Conservation (phyloP, 1,140 invertebrate genomes). For the Euura lappo region DNA sequence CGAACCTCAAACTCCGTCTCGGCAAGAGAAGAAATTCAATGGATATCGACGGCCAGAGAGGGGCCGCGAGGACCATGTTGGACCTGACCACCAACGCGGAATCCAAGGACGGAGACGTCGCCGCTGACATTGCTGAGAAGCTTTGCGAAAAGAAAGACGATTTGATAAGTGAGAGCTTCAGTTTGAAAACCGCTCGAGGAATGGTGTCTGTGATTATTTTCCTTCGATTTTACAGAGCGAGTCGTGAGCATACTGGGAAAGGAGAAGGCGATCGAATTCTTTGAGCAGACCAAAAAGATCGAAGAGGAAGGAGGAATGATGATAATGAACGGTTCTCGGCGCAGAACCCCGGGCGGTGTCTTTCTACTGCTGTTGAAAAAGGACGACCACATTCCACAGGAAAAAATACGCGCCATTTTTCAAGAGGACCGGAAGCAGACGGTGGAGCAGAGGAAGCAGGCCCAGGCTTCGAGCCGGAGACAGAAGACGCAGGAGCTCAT, state of each 20-base stretch:
- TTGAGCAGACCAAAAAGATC: conserved; percentile 78
- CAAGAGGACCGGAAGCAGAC: conserved; percentile 67
- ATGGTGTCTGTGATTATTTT: conserved; percentile 10
- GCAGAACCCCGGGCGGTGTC: conserved; percentile 83
- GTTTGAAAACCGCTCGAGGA: conserved; percentile 2
- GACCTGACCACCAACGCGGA: conserved; percentile 61
- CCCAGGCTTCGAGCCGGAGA: conserved; percentile 60
- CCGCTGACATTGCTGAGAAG: conserved; percentile 73
- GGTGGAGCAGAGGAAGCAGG: conserved; percentile 63
- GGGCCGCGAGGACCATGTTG: conserved; percentile 58
- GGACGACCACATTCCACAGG: conserved; percentile 71
- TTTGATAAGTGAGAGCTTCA: conserved; percentile 67
- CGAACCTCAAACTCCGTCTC: conserved; percentile 66
- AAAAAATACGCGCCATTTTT: conserved; percentile 76
- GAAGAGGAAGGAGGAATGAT: conserved; percentile 84
- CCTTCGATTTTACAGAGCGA: conserved; percentile 63
- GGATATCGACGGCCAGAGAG: conserved; percentile 58
- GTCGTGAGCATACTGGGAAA: conserved; percentile 76
- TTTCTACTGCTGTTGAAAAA: conserved; percentile 82
- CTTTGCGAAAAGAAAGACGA: conserved; percentile 73
- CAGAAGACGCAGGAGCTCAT: conserved; percentile 71
- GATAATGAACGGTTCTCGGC: conserved; percentile 80
- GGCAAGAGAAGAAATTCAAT: conserved; percentile 61
- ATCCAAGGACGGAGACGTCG: conserved; percentile 65
- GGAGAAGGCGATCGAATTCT: conserved; percentile 76